Percentiles rank a stretch among this genome's conserved stretches.
These are phyloP conservation scores for Eupithecia tripunctaria DNA, from an alignment of 2,888 invertebrate genomes.

Conservation along the genomic window DNA sequence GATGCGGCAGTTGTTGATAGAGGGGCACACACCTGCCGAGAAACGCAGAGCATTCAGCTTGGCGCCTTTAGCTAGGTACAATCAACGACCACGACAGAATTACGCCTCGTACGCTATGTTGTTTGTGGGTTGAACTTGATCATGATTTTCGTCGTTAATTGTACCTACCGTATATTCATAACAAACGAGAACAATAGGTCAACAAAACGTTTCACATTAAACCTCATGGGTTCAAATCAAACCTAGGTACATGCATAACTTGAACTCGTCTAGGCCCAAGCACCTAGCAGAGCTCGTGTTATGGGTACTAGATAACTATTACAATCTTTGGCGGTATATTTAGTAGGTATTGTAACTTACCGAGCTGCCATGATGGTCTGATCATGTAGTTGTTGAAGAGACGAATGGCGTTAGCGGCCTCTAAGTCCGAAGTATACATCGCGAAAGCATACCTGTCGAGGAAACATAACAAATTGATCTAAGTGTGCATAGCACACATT, in stretches of 20 bases:
- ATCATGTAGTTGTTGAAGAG: conserved; percentile 89
- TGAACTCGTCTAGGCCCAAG: no score
- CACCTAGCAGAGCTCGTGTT: no score
- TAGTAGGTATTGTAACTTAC: conserved; percentile 55
- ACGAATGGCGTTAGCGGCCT: conserved; percentile 86
- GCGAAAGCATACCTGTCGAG: conserved; percentile 87
- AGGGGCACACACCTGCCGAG: conserved; percentile 86
- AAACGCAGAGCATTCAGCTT: conserved; percentile 13
- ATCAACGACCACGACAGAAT: neutral
- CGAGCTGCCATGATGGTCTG: conserved; percentile 85
- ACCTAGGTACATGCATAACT: no score
- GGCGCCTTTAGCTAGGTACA: neutral
- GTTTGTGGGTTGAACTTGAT: neutral
- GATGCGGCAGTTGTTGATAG: conserved; percentile 90
- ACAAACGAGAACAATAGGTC: neutral
- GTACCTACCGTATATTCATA: neutral
- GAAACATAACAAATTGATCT: neutral
- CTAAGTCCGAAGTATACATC: conserved; percentile 85
- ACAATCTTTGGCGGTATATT: neutral
- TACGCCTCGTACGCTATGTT: no score
- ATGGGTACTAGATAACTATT: no score
- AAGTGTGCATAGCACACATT: neutral
- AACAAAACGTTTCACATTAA: neutral
- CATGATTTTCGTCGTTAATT: neutral
- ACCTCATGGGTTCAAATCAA: no score